Evolutionary conservation across 2,113 vertebrate species (phyloP).

Genomic region (Vanacampus margaritifer): DNA sequence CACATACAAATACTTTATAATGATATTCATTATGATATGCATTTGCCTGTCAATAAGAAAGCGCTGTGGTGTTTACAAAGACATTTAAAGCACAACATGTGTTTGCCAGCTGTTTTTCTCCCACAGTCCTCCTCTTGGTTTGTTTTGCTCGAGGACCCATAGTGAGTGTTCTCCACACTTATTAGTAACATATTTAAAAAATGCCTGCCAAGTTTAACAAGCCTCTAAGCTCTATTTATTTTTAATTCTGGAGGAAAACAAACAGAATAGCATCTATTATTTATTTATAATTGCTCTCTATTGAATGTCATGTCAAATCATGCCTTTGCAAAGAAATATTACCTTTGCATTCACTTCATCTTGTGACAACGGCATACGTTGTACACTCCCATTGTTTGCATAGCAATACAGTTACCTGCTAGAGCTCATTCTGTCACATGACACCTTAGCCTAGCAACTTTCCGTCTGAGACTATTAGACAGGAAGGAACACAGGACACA

Average conservation of each 20-base stretch:
- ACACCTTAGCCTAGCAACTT: slow-evolving; percentile 1
- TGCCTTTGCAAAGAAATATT: not conserved
- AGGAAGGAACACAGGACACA: not conserved
- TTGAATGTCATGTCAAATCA: not conserved
- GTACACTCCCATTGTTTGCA: slow-evolving; percentile 2
- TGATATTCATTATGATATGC: too few species aligned
- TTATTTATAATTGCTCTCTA: not conserved
- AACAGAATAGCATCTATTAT: not conserved
- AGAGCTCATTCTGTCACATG: slow-evolving; percentile 18
- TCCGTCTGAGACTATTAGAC: not conserved
- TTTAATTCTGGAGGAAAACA: not conserved
- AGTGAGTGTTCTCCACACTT: not conserved
- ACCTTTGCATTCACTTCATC: not conserved
- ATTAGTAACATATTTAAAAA: slow-evolving; percentile 15
- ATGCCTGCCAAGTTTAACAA: not conserved
- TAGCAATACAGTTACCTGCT: slow-evolving; percentile 22
- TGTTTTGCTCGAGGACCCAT: slow-evolving; percentile 5
- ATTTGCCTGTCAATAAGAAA: not conserved
- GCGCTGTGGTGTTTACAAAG: too few species aligned
- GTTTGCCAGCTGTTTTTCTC: not conserved
- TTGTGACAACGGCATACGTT: not conserved
- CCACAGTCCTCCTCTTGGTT: not conserved
- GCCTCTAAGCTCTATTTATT: not conserved
- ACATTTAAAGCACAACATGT: not conserved
- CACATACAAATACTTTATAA: too few species aligned